Evolutionary conservation across 2,888 invertebrate genomes (phyloP), one percentile per base, ranked within the genome.

Genomic region (Odontothrips loti): DNA sequence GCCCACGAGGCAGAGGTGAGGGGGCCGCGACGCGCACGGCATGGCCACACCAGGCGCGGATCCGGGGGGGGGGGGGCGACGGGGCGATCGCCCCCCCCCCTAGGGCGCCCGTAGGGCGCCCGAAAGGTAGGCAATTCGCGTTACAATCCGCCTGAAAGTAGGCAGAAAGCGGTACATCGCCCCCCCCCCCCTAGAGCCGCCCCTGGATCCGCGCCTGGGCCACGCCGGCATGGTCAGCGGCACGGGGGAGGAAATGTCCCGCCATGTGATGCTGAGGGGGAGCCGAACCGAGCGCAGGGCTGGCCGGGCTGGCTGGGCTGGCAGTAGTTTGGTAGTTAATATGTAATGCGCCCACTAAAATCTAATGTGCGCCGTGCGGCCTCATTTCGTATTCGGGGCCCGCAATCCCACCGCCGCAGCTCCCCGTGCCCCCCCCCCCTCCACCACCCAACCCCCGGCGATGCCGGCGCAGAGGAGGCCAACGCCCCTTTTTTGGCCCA

Each of bases 261-360:
- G n/a, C n/a, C n/a, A n/a, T 63, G 63, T 17, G 63, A 10, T 6
- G 20, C 63, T 63, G 6, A 20, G 63, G 63, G 20, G 63, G 20
- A 63, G 63, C 11, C 20, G 6, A 20, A 9, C 10, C 48, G 9
- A 43, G 34, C 68, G 23, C 2, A 23, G n/a, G 68, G 9, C 27
- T 11, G 68, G 10, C 27, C 8, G 68, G 27, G 23, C 58, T 0
- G 58, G 58, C 58, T 4, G 58, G 58, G 20, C 58, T 0, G 58
- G 15, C 23, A 27, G 23, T 75, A 75, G 68, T 75, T 75, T 12
- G 27, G 68, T 75, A 75, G 68, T 75, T 75, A 75, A 75, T 75
- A 75, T 75, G 27, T 75, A 75, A 75, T 75, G 68, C 68, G 68
- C 68, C 68, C 68, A 75, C 68, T 75, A 75, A 75, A 75, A 75